Percentiles rank a stretch among this genome's conserved stretches.
Evolutionary conservation across 2,797 vertebrate species (phyloP).

Genomic region (Pterois miles): DNA sequence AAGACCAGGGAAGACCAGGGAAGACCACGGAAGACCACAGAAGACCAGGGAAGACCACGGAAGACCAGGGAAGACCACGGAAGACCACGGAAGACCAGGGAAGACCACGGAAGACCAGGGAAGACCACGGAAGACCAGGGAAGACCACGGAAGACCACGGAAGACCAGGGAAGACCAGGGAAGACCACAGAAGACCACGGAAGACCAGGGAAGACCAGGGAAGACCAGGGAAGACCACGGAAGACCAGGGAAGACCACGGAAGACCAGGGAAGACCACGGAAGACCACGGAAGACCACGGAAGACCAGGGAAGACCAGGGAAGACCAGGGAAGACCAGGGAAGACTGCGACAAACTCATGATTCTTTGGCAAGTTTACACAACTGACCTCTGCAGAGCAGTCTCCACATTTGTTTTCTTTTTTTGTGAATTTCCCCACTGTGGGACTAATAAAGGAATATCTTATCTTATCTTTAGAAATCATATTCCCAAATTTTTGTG

Average conservation of each 20-base stretch:
- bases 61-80: accelerated
- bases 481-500: no score
- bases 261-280: accelerated
- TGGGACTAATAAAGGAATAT: no score
- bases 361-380: neutral
- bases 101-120: accelerated
- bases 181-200: no score
- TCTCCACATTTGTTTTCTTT: no score
- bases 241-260: accelerated
- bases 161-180: accelerated
- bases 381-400: neutral
- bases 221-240: accelerated
- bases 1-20: accelerated
- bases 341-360: neutral
- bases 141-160: no score
- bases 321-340: accelerated
- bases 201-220: accelerated
- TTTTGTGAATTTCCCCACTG: no score
- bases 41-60: accelerated
- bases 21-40: no score
- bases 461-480: no score
- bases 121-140: accelerated
- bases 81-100: accelerated
- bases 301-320: accelerated
- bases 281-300: no score